Evolutionary conservation across 2,888 invertebrate species (phyloP), one percentile per base, ranked within the genome.

Genomic region (Amphipoea lucens): DNA sequence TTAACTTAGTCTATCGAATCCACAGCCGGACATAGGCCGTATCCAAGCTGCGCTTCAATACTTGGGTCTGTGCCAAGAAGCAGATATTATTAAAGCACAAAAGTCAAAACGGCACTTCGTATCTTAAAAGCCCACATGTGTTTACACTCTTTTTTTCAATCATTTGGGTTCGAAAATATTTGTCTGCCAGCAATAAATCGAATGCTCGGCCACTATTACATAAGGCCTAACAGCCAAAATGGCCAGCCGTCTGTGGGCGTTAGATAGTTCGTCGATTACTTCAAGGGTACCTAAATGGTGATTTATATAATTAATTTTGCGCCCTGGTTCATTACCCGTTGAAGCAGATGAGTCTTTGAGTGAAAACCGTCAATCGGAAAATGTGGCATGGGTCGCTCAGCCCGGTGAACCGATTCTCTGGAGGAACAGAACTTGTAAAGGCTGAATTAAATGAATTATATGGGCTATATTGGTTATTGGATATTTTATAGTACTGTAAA

Each of bases 11-110:
- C 48, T 36, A 20, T 20, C 23, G 14, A 40, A 60, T 51, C 29
- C 40, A 60, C 29, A 57, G n/a, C n/a, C 36, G 71, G 63, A 51
- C 68, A 68, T 23, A 48, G 60, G 57, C 36, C 42, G n/a, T 70
- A 29, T 57, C 7, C 36, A 76, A 66, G 73, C 57, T 51, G 54
- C 1, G 62, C 51, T 57, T 70, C 57, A 66, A 23, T 62, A 67
- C 40, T 76, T 73, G 81, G 72, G 23, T 1, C 2, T 5, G 17
- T 45, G 70, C 74, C 82, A 83, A 84, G 42, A 84, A 84, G 5
- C 20, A 70, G 40, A 78, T 65, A 76, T 67, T 72, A 83, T 65
- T 83, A 72, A 72, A 82, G 71, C n/a, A 66, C 40, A 72, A 68
- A 66, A 63, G 60, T 66, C 51, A 70, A 82, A 82, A 54, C 45